Evolutionary conservation across 2,113 vertebrate genomes (phyloP), one percentile per base, ranked within the genome.

Genomic region (Mandrillus leucophaeus): DNA sequence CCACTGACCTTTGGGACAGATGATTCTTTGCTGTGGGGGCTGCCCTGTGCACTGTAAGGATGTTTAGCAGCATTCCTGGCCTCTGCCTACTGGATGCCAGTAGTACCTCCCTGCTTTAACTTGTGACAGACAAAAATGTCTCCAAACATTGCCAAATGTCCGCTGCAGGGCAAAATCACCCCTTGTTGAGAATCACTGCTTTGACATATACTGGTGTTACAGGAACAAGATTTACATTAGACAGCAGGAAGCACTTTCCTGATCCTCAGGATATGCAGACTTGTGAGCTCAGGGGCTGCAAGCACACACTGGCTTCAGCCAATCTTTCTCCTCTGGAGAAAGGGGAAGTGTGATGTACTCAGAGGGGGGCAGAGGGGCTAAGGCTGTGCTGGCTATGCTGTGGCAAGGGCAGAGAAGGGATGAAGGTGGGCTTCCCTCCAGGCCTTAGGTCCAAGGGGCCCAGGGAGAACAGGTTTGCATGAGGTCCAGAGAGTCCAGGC

Each of bases 121-220:
- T 61, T 85, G n/a, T 80, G 72, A 88, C 40, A 81, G n/a, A 88
- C 55, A 76, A 70, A 92, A 85, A 92, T 68, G 25, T 90, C 59
- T 96, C 76, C 35, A 70, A 68, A 82, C 10, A 82, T 45, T 59
- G 73, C 23, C 91, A 73, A 78, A 83, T 82, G 32, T 57, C 27
- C 27, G 18, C 22, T 23, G 43, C 45, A 6, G 48, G 30, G 22
- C 55, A 68, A 72, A 87, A 80, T 73, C 79, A 38, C 68, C 50
- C 38, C 52, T 66, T 80, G 16, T 27, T 57, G 70, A 90, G 78
- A 88, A 90, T 38, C 52, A 45, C 18, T 79, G 17, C 40, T 89
- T 92, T 96, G 52, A 45, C 75, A 30, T 2, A 32, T 75, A 27
- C 45, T 72, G 48, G 27, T 81, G 27, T 45, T 80, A 3, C 13